A percentile compares a stretch with the other conserved stretches of the same genome.
These are phyloP conservation scores for Pantala flavescens DNA, from an alignment of 1,140 invertebrate genomes.

Conservation along the genomic window DNA sequence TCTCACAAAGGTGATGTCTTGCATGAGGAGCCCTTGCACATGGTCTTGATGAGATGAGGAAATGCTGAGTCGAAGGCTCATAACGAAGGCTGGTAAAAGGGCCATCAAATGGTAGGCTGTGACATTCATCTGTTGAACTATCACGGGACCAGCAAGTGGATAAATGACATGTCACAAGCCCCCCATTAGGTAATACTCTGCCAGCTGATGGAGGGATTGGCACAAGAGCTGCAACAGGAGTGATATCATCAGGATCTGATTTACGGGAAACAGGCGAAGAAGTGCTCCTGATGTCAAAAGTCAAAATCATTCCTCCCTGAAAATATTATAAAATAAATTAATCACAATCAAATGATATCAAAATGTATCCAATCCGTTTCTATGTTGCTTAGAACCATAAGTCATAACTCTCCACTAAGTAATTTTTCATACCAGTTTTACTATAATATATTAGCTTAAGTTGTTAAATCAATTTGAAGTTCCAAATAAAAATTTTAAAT, in stretches of 20 bases:
- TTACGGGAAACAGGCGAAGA: background rate
- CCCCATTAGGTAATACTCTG: constrained; percentile 41
- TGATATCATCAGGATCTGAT: constrained; percentile 34
- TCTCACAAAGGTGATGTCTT: constrained; percentile 46
- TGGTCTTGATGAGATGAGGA: constrained; percentile 12
- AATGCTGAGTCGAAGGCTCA: constrained; percentile 50
- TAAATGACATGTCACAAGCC: constrained; percentile 66
- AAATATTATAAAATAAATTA: too few relatives aligned
- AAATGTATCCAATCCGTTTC: too few relatives aligned
- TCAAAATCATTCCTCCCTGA: background rate
- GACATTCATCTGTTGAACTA: constrained; percentile 31
- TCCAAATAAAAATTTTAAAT: too few relatives aligned
- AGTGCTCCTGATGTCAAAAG: background rate
- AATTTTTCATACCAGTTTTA: too few relatives aligned
- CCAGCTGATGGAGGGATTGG: constrained; percentile 33
- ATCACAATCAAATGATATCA: too few relatives aligned
- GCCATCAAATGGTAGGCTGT: constrained; percentile 54
- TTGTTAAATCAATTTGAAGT: too few relatives aligned
- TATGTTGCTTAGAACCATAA: too few relatives aligned
- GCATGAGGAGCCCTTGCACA: constrained; percentile 32
- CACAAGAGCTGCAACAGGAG: constrained; percentile 49
- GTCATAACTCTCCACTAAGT: too few relatives aligned
- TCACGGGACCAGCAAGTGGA: constrained; percentile 55
- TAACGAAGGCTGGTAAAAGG: constrained; percentile 60
- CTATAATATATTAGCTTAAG: too few relatives aligned